phyloP scores from a whole-genome alignment of 2,797 vertebrate species.

The Syngnathus rostellatus region DNA sequence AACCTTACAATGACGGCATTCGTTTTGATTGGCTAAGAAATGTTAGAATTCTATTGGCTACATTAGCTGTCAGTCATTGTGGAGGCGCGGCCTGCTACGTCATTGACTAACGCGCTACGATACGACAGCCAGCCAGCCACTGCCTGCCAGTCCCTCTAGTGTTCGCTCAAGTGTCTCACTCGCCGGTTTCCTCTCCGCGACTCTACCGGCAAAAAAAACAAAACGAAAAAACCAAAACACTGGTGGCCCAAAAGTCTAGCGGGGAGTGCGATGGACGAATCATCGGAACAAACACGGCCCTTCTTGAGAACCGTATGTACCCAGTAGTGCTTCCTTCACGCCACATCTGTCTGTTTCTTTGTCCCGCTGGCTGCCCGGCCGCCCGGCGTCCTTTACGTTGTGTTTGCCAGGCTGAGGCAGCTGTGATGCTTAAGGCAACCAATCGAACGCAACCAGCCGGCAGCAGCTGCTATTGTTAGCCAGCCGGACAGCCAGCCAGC shows the following conservation, averaged over 20 bases:
- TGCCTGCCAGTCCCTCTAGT: conserved; percentile 10
- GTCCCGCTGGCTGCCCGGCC: conserved; percentile 11
- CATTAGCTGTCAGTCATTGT: conserved; percentile 30
- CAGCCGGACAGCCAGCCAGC: conserved; percentile 7
- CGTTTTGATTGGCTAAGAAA: conserved; percentile 33
- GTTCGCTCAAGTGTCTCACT: conserved; percentile 25
- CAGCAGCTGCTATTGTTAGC: conserved; percentile 55
- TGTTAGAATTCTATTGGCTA: conserved; percentile 29
- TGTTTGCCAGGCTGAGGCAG: conserved; percentile 30
- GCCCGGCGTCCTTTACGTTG: conserved; percentile 11
- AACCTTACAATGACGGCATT: not conserved
- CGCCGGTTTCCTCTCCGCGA: conserved; percentile 6
- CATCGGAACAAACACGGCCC: conserved; percentile 57
- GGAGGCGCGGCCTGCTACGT: conserved; percentile 34
- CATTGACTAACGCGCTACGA: conserved; percentile 9
- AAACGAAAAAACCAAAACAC: not conserved
- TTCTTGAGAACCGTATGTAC: conserved; percentile 61
- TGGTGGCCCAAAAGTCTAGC: conserved; percentile 8
- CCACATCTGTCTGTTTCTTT: conserved; percentile 25
- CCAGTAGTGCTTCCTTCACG: conserved; percentile 5
- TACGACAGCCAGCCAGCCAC: not conserved
- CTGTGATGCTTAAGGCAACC: conserved; percentile 50
- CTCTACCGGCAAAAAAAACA: conserved; percentile 10
- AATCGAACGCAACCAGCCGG: conserved; percentile 24
- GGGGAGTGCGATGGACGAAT: conserved; percentile 52